These are phyloP conservation scores for Pheosia gnoma DNA, from an alignment of 2,888 invertebrate species.

Conservation along the genomic window DNA sequence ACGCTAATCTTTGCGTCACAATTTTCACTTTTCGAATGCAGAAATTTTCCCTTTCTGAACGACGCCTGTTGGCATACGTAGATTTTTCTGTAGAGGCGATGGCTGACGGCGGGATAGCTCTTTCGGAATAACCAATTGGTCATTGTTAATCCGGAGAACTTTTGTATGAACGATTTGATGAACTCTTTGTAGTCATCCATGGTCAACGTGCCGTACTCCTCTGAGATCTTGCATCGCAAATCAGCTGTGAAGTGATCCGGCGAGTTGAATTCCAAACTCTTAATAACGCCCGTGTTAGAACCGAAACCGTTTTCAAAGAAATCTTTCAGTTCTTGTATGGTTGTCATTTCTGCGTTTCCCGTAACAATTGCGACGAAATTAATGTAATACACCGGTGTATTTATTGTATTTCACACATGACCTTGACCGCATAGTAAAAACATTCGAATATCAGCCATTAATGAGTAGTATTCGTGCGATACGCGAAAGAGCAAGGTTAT, in stretches of 20 bases:
- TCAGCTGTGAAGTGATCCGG: not conserved
- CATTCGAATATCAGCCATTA: not conserved
- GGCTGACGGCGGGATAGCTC: constrained; percentile 1
- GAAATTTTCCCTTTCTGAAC: not conserved
- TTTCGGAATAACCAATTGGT: constrained; percentile 2
- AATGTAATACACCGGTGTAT: not conserved
- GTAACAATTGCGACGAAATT: not conserved
- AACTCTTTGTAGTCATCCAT: constrained; percentile 5
- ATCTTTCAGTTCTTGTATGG: not conserved
- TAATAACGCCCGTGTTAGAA: not conserved
- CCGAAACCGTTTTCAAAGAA: constrained; percentile 4
- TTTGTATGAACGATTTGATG: not conserved
- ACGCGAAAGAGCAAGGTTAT: not conserved
- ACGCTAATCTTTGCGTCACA: not conserved
- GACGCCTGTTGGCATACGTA: constrained; percentile 3
- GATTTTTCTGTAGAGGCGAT: constrained; percentile 1
- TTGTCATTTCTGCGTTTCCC: not conserved
- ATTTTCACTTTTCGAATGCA: not conserved
- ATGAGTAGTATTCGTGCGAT: not conserved
- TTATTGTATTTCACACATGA: not conserved
- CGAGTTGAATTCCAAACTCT: not conserved
- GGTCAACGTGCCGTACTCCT: not conserved
- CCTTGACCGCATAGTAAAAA: not conserved
- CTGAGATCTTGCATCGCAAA: not conserved
- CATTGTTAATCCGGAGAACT: not conserved